Percentiles rank a stretch among this genome's conserved stretches.
phyloP scores from a whole-genome alignment of 2,888 invertebrate genomes.

The Rhyacophila evoluta region DNA sequence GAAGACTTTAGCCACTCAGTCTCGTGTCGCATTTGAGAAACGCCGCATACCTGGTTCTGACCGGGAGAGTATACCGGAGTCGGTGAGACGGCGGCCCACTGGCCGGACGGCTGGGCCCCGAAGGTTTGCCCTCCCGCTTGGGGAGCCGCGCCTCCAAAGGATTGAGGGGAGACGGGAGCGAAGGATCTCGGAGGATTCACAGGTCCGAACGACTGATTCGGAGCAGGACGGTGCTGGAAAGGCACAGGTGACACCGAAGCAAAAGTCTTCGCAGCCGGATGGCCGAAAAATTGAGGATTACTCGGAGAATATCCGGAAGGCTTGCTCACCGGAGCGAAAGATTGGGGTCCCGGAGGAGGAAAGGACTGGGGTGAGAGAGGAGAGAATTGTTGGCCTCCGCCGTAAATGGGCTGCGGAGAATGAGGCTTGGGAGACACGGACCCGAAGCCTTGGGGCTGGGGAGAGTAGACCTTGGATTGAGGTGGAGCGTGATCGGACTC shows the following conservation, averaged over 20 bases:
- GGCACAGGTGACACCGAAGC: conserved; percentile 32
- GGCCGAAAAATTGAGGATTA: neutral
- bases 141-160: conserved; percentile 58
- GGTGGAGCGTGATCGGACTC: conserved; percentile 60
- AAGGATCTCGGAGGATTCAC: conserved; percentile 56
- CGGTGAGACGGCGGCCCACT: conserved; percentile 1
- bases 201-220: neutral
- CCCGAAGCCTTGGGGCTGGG: conserved; percentile 58
- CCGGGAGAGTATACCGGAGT: conserved; percentile 41
- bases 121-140: conserved; percentile 54
- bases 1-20: conserved; percentile 26
- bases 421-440: conserved; percentile 27
- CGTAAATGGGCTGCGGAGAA: conserved; percentile 36
- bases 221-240: conserved; percentile 50
- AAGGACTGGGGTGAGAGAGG: conserved; percentile 49
- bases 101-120: conserved; percentile 26
- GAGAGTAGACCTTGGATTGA: conserved; percentile 60
- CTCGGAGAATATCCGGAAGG: neutral
- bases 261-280: conserved; percentile 29
- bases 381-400: conserved; percentile 25
- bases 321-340: conserved; percentile 35
- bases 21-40: conserved; percentile 48
- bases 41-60: conserved; percentile 53
- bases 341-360: conserved; percentile 51
- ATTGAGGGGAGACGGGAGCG: conserved; percentile 54